Evolutionary conservation across 1,140 invertebrate genomes (phyloP).

Genomic region (Pemphigus obesinymphae): DNA sequence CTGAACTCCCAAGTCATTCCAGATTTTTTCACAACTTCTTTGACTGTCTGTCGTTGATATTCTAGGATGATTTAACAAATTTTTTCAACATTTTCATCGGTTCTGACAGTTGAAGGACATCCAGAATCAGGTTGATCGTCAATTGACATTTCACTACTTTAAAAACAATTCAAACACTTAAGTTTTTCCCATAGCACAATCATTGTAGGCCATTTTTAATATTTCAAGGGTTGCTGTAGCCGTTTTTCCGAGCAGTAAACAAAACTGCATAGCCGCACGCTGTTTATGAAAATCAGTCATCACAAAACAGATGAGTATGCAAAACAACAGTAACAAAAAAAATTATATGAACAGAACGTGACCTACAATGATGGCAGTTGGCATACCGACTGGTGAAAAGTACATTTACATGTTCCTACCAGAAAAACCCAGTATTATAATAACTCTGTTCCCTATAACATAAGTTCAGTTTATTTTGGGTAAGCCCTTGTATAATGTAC

Average conservation of each 20-base stretch:
- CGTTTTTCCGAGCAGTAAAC: not conserved
- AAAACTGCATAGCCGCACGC: too few relatives aligned
- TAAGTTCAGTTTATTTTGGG: too few relatives aligned
- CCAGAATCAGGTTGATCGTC: not conserved
- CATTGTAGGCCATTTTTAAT: not conserved
- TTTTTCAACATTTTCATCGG: not conserved
- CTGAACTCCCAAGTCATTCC: not conserved
- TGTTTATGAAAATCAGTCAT: too few relatives aligned
- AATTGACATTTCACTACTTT: not conserved
- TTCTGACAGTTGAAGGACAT: not conserved
- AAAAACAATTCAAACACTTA: not conserved
- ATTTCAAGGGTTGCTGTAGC: not conserved
- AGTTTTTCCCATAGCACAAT: not conserved
- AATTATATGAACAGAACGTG: too few relatives aligned
- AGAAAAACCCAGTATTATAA: too few relatives aligned
- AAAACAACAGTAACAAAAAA: too few relatives aligned
- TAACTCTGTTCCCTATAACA: too few relatives aligned
- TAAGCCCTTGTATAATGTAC: too few relatives aligned
- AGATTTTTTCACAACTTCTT: not conserved
- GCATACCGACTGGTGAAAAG: too few relatives aligned
- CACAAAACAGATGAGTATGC: too few relatives aligned
- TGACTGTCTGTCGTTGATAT: not conserved
- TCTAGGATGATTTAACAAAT: not conserved
- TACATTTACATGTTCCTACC: too few relatives aligned
- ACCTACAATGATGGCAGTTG: too few relatives aligned